A percentile compares a stretch with the other conserved stretches of the same genome.
These are phyloP conservation scores for Lochmaea capreae DNA, from an alignment of 2,888 invertebrate species.

Conservation along the genomic window DNA sequence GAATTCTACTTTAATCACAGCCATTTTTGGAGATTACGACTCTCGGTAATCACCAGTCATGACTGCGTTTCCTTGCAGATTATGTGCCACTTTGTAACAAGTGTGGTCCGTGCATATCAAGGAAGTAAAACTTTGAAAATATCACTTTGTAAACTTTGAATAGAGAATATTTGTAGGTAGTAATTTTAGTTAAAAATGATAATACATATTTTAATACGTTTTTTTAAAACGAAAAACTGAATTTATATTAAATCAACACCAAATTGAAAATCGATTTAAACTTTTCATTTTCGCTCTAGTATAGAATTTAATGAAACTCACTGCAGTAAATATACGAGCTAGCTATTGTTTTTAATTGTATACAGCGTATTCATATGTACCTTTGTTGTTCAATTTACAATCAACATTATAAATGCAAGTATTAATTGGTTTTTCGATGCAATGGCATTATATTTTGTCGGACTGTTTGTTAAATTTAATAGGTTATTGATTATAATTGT, in stretches of 20 bases:
- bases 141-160: too few relatives aligned
- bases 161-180: too few relatives aligned
- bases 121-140: too few relatives aligned
- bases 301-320: slow-evolving; percentile 1
- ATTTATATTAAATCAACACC: neutral
- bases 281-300: neutral
- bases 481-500: slow-evolving; percentile 20
- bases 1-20: too few relatives aligned
- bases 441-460: slow-evolving; percentile 23
- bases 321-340: slow-evolving; percentile 18
- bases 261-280: neutral
- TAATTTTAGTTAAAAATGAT: too few relatives aligned
- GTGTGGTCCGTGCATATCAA: too few relatives aligned
- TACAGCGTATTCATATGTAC: slow-evolving; percentile 14
- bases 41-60: too few relatives aligned
- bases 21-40: too few relatives aligned
- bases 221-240: neutral
- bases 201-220: too few relatives aligned
- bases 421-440: slow-evolving; percentile 32
- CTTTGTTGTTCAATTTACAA: slow-evolving; percentile 22
- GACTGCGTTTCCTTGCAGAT: too few relatives aligned
- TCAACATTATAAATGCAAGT: slow-evolving; percentile 6
- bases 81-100: too few relatives aligned
- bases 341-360: slow-evolving; percentile 22
- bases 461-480: slow-evolving; percentile 25